Evolutionary conservation across 2,888 invertebrate genomes (phyloP), one percentile per base, ranked within the genome.

Genomic region (Cheilosia vernalis): DNA sequence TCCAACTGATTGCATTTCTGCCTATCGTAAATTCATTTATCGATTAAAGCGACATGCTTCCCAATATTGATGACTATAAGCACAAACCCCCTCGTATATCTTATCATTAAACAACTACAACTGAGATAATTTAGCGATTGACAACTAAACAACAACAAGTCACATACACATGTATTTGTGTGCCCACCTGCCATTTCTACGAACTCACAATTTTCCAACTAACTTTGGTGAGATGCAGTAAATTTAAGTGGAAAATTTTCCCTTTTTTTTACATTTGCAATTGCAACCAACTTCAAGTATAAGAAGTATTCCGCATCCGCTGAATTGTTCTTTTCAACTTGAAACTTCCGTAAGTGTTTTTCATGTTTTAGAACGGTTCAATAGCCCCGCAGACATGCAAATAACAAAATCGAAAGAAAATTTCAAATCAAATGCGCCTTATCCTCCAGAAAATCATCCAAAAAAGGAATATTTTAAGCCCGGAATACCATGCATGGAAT

Each of bases 351-450:
- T 19, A 19, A 19, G 40, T 40, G 9, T 17, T 30, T 24, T 47
- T 1, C 47, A 21, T 53, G 37, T 53, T 53, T 51, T 21, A 5
- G 21, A 64, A 27, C 64, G 27, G 56, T 70, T 70, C 69, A 70
- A 56, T 63, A 64, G 21, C 73, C 33, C 7, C 19, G 55, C 15
- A 47, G 24, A 37, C 9, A 56, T 24, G 37, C 30, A 21, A 27
- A n/a, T 19, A 27, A 69, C 30, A 30, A 33, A 24, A 17, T 30
- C 10, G 6, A 47, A 27, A 49, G 15, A 60, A 60, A 17, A n/a
- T 72, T 73, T 55, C 42, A 49, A 64, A 76, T 76, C 19, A 66
- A 76, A 60, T 27, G 58, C 40, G 19, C 40, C 42, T 60, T 51
- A 51, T 37, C 21, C 64, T 4, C 4, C 2, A 3, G 15, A 47